A percentile compares a stretch with the other conserved stretches of the same genome.
phyloP scores from a whole-genome alignment of 2,888 invertebrate species.

The Andrena dorsata region DNA sequence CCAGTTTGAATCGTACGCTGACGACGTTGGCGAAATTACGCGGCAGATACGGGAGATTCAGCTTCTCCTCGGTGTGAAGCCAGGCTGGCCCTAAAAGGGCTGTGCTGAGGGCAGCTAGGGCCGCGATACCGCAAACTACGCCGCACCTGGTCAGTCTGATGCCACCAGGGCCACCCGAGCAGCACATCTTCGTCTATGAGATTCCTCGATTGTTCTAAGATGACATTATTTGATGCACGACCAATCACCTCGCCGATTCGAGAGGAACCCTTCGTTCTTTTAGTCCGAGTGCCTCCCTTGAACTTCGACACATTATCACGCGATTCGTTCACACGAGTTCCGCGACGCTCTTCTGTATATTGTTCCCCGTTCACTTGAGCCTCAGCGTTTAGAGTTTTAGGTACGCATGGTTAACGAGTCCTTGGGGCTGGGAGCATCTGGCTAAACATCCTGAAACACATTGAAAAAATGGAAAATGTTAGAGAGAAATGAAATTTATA shows the following conservation, averaged over 20 bases:
- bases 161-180: constrained; percentile 80
- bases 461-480: neutral
- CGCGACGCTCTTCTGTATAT: neutral
- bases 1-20: constrained; percentile 82
- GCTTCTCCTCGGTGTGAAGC: constrained; percentile 83
- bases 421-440: neutral
- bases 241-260: constrained; percentile 60
- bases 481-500: neutral
- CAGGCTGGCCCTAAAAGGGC: constrained; percentile 83
- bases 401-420: neutral
- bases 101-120: constrained; percentile 81
- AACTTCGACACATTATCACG: constrained; percentile 53
- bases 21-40: constrained; percentile 76
- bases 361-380: neutral
- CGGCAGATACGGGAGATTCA: constrained; percentile 76
- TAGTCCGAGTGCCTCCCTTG: constrained; percentile 10
- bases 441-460: constrained; percentile 2
- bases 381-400: neutral
- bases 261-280: constrained; percentile 22
- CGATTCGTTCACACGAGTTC: constrained; percentile 23
- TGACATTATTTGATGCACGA: constrained; percentile 38
- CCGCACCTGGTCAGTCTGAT: constrained; percentile 82
- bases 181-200: constrained; percentile 78
- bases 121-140: constrained; percentile 82
- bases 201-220: constrained; percentile 26